Percentiles rank a stretch among this genome's conserved stretches.
These are phyloP conservation scores for Drosophila bifasciata DNA, from an alignment of 1,140 invertebrate genomes.

Conservation along the genomic window DNA sequence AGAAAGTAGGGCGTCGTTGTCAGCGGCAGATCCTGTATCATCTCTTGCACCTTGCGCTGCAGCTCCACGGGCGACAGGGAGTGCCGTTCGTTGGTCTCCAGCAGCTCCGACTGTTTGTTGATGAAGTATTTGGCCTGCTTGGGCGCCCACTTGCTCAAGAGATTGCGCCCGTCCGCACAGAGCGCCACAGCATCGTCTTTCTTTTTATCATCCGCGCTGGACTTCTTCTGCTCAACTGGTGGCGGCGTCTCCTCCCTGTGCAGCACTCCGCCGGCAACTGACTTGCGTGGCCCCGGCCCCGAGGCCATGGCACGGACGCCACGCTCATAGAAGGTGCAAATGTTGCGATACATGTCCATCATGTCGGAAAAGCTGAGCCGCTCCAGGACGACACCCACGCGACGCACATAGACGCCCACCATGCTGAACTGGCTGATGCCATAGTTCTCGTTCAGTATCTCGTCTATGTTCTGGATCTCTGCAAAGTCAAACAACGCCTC, in stretches of 20 bases:
- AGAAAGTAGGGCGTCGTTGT: constrained; percentile 95
- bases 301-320: constrained; percentile 61
- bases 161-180: constrained; percentile 34
- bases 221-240: not conserved
- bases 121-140: constrained; percentile 95
- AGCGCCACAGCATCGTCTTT: constrained; percentile 10
- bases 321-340: constrained; percentile 87
- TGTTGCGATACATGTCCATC: constrained; percentile 88
- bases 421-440: constrained; percentile 85
- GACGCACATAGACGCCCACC: constrained; percentile 90
- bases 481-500: constrained; percentile 88
- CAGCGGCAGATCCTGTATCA: constrained; percentile 92
- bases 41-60: constrained; percentile 90
- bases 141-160: constrained; percentile 89
- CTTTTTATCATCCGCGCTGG: constrained; percentile 6
- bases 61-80: constrained; percentile 91
- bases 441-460: constrained; percentile 67
- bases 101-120: constrained; percentile 91
- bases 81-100: constrained; percentile 91
- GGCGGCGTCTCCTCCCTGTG: constrained; percentile 42
- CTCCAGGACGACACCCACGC: constrained; percentile 92
- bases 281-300: constrained; percentile 57
- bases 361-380: constrained; percentile 93
- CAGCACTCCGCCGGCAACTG: constrained; percentile 53
- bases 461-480: constrained; percentile 85